Conservation (phyloP, 2,113 vertebrate species). For the Picathartes gymnocephalus region DNA sequence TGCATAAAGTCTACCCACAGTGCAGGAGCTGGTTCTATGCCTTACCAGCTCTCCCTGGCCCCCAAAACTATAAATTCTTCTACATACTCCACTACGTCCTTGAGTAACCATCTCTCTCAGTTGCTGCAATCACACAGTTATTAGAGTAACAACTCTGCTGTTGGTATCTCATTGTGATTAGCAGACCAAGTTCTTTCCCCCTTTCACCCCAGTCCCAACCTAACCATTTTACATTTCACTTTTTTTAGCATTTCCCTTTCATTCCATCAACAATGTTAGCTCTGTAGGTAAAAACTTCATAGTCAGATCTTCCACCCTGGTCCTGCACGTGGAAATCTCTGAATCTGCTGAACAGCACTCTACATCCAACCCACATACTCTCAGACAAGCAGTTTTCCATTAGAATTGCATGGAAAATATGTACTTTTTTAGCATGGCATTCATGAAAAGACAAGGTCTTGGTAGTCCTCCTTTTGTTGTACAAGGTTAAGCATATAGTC, state of each 20-base stretch:
- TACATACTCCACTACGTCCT: background rate
- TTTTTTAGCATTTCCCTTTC: background rate
- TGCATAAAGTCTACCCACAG: background rate
- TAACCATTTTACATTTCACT: background rate
- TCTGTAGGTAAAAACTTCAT: background rate
- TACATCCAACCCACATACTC: background rate
- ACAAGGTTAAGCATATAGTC: background rate
- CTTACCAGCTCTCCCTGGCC: background rate
- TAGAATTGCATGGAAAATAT: background rate
- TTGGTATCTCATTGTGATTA: background rate
- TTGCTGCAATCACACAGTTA: background rate
- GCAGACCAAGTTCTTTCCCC: background rate
- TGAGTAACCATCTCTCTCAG: background rate
- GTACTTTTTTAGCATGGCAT: background rate
- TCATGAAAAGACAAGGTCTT: background rate
- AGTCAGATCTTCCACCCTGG: background rate
- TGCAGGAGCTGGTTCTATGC: background rate
- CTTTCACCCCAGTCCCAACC: background rate
- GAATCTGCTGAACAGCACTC: background rate
- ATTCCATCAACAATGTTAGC: background rate
- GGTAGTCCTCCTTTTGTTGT: background rate
- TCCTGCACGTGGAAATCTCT: background rate
- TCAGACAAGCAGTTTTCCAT: background rate
- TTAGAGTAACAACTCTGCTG: background rate
- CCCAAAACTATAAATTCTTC: background rate